A percentile compares a stretch with the other conserved stretches of the same genome.
These are phyloP conservation scores for Miopithecus talapoin DNA, from an alignment of 2,797 vertebrate species.

Conservation along the genomic window DNA sequence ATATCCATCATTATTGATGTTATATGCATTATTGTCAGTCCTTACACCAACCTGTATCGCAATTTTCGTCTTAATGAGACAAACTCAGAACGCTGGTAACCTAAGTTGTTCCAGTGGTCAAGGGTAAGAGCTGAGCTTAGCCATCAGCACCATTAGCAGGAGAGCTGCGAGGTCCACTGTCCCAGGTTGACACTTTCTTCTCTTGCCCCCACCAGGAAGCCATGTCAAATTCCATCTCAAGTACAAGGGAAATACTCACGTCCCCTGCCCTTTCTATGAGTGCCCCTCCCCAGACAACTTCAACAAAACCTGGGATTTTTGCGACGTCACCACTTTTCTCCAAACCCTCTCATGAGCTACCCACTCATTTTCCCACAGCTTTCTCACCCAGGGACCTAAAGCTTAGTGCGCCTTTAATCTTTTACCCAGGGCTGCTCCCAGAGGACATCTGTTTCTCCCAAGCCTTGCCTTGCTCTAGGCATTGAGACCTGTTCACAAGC, in stretches of 20 bases:
- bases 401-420: not conserved
- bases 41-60: not conserved
- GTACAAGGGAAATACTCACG: no score
- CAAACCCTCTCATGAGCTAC: not conserved
- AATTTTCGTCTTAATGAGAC: not conserved
- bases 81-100: not conserved
- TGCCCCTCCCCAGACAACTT: not conserved
- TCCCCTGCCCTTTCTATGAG: not conserved
- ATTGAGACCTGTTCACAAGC: not conserved
- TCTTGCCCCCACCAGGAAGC: not conserved
- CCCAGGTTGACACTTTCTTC: no score
- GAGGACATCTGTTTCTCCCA: no score
- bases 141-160: not conserved
- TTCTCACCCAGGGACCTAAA: not conserved
- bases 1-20: not conserved
- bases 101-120: not conserved
- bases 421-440: not conserved
- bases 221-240: not conserved
- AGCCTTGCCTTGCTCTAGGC: not conserved
- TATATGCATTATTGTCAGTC: fast-evolving
- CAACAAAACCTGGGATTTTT: not conserved
- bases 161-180: not conserved
- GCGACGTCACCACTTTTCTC: not conserved
- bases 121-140: not conserved
- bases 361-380: not conserved